Evolutionary conservation across 2,797 vertebrate genomes (phyloP).

Genomic region (Anas bernieri): DNA sequence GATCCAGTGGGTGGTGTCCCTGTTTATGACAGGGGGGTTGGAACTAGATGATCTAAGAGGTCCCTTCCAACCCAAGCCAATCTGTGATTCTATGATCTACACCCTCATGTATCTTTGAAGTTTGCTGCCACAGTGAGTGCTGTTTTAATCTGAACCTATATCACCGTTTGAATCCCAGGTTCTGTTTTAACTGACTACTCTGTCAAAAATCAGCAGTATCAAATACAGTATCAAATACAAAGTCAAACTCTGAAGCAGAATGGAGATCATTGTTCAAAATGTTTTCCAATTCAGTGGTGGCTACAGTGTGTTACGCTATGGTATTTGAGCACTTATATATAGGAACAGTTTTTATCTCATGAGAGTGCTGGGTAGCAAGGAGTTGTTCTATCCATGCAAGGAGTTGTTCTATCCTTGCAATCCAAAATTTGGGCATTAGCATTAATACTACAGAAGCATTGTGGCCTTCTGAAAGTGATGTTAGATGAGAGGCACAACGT

Average conservation of each 20-base stretch:
- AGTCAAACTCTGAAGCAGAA: not conserved
- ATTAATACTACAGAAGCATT: not conserved
- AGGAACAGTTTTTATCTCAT: not conserved
- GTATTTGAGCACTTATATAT: not conserved
- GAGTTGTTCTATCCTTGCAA: not conserved
- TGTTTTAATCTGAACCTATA: not conserved
- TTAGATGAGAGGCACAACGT: not conserved
- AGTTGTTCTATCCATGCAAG: not conserved
- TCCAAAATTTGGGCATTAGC: not conserved
- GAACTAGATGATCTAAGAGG: too few species aligned
- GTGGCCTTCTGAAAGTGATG: not conserved
- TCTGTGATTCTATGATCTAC: not conserved
- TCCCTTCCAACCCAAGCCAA: too few species aligned
- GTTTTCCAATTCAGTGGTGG: not conserved
- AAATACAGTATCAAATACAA: not conserved
- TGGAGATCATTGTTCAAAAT: not conserved
- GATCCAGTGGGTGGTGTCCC: too few species aligned
- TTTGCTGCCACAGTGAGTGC: not conserved
- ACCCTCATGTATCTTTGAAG: not conserved
- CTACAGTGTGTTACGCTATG: accelerated
- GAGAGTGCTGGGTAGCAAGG: not conserved
- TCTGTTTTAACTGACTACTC: not conserved
- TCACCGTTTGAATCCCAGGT: not conserved
- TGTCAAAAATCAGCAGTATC: not conserved
- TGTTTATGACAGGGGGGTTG: too few species aligned